phyloP scores from a whole-genome alignment of 2,113 vertebrate species.

The Scopus umbretta region DNA sequence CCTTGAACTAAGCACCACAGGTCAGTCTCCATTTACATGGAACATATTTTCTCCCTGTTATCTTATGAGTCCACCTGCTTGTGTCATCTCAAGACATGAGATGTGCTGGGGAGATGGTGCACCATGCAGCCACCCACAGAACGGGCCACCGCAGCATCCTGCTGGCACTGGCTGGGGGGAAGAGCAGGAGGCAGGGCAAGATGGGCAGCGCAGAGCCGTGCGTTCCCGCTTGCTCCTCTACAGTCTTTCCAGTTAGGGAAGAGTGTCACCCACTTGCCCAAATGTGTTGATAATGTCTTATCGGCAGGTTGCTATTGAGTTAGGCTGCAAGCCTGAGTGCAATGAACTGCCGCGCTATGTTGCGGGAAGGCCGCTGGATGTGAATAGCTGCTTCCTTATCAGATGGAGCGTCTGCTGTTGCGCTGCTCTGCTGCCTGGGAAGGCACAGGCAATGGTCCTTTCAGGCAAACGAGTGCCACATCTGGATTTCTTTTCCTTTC shows the following conservation, averaged over 20 bases:
- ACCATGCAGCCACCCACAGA: background rate
- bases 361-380: background rate
- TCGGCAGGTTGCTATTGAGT: background rate
- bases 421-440: background rate
- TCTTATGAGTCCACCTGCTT: background rate
- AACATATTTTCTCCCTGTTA: background rate
- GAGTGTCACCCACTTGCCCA: background rate
- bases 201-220: background rate
- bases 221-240: fast-evolving
- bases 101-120: fast-evolving
- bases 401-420: background rate
- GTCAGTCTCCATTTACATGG: background rate
- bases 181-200: background rate
- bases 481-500: conserved; percentile 23
- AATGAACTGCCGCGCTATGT: background rate
- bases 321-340: background rate
- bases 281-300: background rate
- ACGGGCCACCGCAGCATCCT: background rate
- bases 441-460: background rate
- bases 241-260: background rate
- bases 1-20: background rate
- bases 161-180: background rate
- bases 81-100: background rate
- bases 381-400: background rate
- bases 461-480: background rate